These are phyloP conservation scores for Onychorhynchus coronatus DNA, from an alignment of 2,113 vertebrate species.

Conservation along the genomic window DNA sequence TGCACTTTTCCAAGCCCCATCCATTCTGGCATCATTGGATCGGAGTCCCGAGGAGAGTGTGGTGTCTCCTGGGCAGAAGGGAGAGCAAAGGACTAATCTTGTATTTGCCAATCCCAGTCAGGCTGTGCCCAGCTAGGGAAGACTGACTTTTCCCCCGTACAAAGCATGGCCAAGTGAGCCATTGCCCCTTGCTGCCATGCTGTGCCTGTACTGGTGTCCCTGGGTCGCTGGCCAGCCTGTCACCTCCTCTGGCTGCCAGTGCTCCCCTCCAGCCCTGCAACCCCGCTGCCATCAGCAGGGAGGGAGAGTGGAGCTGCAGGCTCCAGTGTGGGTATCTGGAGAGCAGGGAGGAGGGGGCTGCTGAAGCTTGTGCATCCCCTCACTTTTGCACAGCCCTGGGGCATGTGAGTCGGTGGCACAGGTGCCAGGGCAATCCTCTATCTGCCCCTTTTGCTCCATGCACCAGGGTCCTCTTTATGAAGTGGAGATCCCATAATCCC, in stretches of 20 bases:
- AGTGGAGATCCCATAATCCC: background rate
- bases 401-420: background rate
- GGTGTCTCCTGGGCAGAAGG: background rate
- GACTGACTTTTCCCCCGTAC: rapidly evolving
- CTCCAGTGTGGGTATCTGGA: background rate
- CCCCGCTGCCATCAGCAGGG: rapidly evolving
- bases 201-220: background rate
- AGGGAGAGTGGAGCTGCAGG: background rate
- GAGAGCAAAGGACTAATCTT: background rate
- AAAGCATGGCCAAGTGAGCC: background rate
- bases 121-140: background rate
- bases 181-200: rapidly evolving
- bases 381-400: background rate
- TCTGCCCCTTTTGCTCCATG: background rate
- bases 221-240: background rate
- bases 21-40: rapidly evolving
- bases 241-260: background rate
- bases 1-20: rapidly evolving
- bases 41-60: background rate
- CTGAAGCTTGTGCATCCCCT: background rate
- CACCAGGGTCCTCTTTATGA: background rate
- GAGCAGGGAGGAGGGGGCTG: background rate
- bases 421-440: background rate
- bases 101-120: rapidly evolving
- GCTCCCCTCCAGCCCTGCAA: background rate